Conservation (phyloP, 2,888 invertebrate species). For the Craniophora ligustri region DNA sequence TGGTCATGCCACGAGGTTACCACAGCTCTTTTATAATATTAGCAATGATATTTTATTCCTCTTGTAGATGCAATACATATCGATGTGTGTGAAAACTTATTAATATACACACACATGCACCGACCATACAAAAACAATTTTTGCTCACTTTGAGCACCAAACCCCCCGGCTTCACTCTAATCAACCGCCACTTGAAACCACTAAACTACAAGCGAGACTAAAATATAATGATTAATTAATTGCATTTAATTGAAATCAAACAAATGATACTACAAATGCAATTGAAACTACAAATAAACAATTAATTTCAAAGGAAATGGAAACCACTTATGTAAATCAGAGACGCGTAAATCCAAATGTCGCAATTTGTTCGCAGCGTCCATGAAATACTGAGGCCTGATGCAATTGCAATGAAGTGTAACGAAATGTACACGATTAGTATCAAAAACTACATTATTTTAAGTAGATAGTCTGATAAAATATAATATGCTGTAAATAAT, state of each 20-base stretch:
- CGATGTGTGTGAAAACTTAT: too few relatives aligned
- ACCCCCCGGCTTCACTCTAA: background rate
- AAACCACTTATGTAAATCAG: conserved; percentile 49
- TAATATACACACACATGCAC: too few relatives aligned
- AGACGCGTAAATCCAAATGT: conserved; percentile 48
- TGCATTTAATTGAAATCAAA: conserved; percentile 5
- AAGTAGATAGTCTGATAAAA: too few relatives aligned
- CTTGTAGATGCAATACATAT: too few relatives aligned
- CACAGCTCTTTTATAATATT: too few relatives aligned
- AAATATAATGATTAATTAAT: too few relatives aligned
- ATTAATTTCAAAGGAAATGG: conserved; percentile 40
- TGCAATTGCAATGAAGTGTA: conserved; percentile 22
- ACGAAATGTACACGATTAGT: background rate
- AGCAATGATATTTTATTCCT: too few relatives aligned
- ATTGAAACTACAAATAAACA: conserved; percentile 10
- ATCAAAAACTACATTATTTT: background rate
- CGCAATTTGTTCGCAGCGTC: conserved; percentile 33
- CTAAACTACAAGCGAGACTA: too few relatives aligned
- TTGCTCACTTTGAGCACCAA: too few relatives aligned
- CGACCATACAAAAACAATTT: too few relatives aligned
- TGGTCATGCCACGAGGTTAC: too few relatives aligned
- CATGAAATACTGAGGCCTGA: conserved; percentile 27
- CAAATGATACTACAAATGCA: conserved; percentile 1
- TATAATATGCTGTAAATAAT: too few relatives aligned
- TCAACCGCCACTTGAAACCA: background rate